phyloP scores from a whole-genome alignment of 2,113 vertebrate genomes.

The Geococcyx californianus region DNA sequence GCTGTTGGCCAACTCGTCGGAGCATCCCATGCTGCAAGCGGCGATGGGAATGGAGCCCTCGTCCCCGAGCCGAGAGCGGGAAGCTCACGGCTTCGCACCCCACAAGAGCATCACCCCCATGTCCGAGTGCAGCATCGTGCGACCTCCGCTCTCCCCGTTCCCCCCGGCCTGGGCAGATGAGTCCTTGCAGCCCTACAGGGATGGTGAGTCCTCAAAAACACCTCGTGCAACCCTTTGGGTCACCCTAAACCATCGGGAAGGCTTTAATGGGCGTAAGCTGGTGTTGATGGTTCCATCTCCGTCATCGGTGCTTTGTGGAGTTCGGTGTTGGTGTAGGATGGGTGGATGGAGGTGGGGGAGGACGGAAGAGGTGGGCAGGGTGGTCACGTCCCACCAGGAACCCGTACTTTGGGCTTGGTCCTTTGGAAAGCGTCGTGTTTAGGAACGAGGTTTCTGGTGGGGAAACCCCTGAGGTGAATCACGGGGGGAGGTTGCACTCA shows the following conservation, averaged over 20 bases:
- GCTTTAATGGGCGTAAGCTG: background rate
- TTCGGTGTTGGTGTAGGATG: background rate
- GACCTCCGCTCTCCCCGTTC: constrained; percentile 69
- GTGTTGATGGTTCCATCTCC: background rate
- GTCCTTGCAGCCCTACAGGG: constrained; percentile 71
- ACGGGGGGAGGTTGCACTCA: background rate
- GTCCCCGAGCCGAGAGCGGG: constrained; percentile 25
- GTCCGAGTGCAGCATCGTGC: constrained; percentile 66
- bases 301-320: fast-evolving
- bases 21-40: constrained; percentile 77
- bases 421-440: fast-evolving
- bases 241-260: background rate
- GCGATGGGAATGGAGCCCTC: constrained; percentile 62
- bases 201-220: constrained; percentile 58
- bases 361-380: background rate
- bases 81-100: constrained; percentile 8
- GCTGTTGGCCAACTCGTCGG: constrained; percentile 87
- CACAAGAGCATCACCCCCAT: constrained; percentile 44
- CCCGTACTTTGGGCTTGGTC: background rate
- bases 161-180: constrained; percentile 72
- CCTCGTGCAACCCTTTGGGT: background rate
- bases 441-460: background rate
- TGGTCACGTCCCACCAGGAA: fast-evolving
- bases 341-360: background rate
- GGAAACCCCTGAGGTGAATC: background rate